Evolutionary conservation across 1,140 invertebrate genomes (phyloP).

Genomic region (Bombus affinis): DNA sequence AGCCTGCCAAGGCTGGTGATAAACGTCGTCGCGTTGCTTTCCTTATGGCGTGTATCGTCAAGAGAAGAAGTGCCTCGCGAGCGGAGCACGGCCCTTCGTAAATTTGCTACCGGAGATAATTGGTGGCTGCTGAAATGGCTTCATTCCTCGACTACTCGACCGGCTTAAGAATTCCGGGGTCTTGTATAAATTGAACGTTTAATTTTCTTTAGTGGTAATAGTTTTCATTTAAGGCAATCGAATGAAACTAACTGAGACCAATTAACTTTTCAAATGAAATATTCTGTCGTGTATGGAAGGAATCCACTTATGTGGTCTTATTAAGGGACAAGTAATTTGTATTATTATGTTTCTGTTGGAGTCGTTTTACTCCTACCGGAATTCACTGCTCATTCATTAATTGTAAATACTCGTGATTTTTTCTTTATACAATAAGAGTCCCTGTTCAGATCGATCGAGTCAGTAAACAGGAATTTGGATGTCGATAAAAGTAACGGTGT

Average conservation of each 20-base stretch:
- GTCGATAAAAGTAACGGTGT: no score
- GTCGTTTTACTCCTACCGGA: no score
- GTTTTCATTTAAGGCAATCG: background rate
- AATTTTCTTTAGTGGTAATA: background rate
- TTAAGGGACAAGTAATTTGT: no score
- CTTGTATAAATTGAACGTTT: background rate
- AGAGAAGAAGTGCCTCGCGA: background rate
- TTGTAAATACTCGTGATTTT: no score
- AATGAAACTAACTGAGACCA: background rate
- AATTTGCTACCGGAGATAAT: conserved; percentile 25
- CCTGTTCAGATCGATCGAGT: no score
- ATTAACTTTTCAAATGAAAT: background rate
- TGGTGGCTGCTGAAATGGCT: conserved; percentile 5
- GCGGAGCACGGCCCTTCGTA: background rate
- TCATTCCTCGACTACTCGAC: background rate
- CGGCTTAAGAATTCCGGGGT: background rate
- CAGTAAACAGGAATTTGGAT: no score
- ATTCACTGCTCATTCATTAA: no score
- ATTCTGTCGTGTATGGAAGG: no score
- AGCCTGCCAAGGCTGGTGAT: conserved; percentile 9
- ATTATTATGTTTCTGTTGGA: no score
- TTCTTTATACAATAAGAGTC: no score
- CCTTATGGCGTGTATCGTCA: background rate
- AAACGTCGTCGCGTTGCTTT: background rate
- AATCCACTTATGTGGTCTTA: no score